phyloP scores from a whole-genome alignment of 2,888 invertebrate species.

The Bibio marci region DNA sequence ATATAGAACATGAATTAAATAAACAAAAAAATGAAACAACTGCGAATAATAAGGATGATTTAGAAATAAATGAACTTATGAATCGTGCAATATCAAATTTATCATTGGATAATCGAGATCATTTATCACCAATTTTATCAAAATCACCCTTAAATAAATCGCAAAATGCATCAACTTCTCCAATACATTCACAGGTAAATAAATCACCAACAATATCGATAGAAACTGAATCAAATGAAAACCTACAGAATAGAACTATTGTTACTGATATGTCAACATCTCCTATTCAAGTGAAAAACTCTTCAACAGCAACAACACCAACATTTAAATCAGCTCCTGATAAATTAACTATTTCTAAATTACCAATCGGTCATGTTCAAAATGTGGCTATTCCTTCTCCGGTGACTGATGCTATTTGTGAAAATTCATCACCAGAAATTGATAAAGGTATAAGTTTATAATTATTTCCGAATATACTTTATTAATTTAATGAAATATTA shows the following conservation, averaged over 20 bases:
- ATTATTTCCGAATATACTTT: background rate
- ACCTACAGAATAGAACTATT: constrained; percentile 19
- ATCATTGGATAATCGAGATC: constrained; percentile 27
- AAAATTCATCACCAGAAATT: constrained; percentile 39
- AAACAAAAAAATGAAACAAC: constrained; percentile 6
- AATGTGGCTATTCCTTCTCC: background rate
- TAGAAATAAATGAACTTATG: constrained; percentile 30
- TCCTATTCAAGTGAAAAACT: constrained; percentile 26
- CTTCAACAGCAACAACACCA: constrained; percentile 15
- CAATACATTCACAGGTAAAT: constrained; percentile 4
- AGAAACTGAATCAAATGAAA: constrained; percentile 3
- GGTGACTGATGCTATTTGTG: constrained; percentile 8
- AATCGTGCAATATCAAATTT: constrained; percentile 29
- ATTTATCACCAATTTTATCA: constrained; percentile 20
- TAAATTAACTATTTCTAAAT: constrained; percentile 10
- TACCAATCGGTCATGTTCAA: constrained; percentile 6
- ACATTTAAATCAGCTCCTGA: constrained; percentile 13
- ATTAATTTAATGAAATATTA: too few relatives aligned
- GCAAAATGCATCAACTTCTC: constrained; percentile 10
- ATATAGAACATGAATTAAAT: constrained; percentile 35
- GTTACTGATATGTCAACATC: constrained; percentile 29
- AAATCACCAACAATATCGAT: constrained; percentile 7
- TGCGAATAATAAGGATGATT: constrained; percentile 19
- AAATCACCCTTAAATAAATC: constrained; percentile 12
- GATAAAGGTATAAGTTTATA: constrained; percentile 32